Conservation (phyloP, 2,797 vertebrate species). For the Ambastaia sidthimunki region DNA sequence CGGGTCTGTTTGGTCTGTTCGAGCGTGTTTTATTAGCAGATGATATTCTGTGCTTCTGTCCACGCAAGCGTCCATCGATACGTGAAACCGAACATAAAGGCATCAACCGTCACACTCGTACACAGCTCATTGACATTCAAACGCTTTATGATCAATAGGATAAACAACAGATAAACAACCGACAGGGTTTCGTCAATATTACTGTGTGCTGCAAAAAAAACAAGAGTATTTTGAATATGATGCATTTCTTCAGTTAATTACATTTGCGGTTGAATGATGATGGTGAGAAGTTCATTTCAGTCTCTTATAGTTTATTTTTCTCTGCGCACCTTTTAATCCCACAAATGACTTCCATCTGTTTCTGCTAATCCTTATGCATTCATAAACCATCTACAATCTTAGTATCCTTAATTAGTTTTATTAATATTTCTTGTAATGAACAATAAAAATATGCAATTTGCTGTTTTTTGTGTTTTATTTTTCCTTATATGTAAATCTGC, state of each 20-base stretch:
- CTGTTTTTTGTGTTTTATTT: not conserved
- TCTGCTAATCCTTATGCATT: conserved; percentile 4
- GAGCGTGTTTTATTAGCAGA: conserved; percentile 46
- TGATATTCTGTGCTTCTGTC: conserved; percentile 39
- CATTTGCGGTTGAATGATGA: conserved; percentile 26
- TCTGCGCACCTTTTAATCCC: not conserved
- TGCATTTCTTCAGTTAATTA: conserved; percentile 77
- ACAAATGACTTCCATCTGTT: too few relatives aligned
- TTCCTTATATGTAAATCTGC: too few relatives aligned
- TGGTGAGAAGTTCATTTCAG: not conserved
- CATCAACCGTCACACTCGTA: conserved; percentile 36
- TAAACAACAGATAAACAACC: conserved; percentile 65
- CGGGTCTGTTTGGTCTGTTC: not conserved
- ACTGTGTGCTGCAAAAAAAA: conserved; percentile 76
- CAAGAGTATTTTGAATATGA: conserved; percentile 68
- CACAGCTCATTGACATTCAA: conserved; percentile 49
- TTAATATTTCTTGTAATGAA: too few relatives aligned
- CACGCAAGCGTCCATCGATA: too few relatives aligned
- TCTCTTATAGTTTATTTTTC: not conserved
- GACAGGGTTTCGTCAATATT: conserved; percentile 74
- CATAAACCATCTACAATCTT: conserved; percentile 48
- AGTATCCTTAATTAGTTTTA: too few relatives aligned
- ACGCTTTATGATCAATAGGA: conserved; percentile 75
- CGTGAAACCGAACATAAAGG: conserved; percentile 47
- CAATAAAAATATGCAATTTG: too few relatives aligned